Evolutionary conservation across 2,797 vertebrate species (phyloP), one percentile per base, ranked within the genome.

Genomic region (Aldrovandia affinis): DNA sequence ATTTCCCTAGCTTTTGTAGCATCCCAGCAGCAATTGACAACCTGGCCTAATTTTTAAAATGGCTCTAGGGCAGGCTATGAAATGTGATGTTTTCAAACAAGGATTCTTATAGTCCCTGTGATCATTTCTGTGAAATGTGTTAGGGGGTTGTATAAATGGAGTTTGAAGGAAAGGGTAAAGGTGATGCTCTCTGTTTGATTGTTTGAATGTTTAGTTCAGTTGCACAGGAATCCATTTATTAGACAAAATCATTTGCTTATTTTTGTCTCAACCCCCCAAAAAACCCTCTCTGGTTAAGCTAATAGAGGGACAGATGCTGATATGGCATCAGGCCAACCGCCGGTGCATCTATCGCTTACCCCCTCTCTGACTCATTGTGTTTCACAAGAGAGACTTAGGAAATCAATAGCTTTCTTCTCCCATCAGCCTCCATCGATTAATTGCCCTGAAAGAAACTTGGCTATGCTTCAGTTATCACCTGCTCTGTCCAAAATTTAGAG

Each of bases 351-450:
- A 85, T 87, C 81, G 80, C 82, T 81, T 86, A 80, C 44, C 57
- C 44, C 57, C 70, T 22, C 78, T 85, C 86, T 83, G 86, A 88
- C 87, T 86, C 85, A 83, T 70, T 63, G 81, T 86, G 81, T 81
- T 84, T 84, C 83, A 81, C 83, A 79, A 86, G 86, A 61, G 81
- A 82, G 81, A 78, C 79, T 79, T 85, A 87, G 80, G 81, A 78
- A 88, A 89, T 89, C 89, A 73, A 89, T 90, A 89, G 81, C 78
- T 84, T 84, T 89, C 88, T 87, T 85, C 87, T 90, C 83, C 86
- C 87, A 88, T 89, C 87, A 87, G 85, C 42, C 83, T 75, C 54
- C 85, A 90, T 89, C 85, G 88, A 90, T 90, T 89, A 78, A 83
- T 81, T 47, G 81, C 82, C 86, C 78, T 70, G 83, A 87, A 86